Evolutionary conservation across 2,797 vertebrate species (phyloP), one percentile per base, ranked within the genome.

Genomic region (Neosalanx taihuensis): DNA sequence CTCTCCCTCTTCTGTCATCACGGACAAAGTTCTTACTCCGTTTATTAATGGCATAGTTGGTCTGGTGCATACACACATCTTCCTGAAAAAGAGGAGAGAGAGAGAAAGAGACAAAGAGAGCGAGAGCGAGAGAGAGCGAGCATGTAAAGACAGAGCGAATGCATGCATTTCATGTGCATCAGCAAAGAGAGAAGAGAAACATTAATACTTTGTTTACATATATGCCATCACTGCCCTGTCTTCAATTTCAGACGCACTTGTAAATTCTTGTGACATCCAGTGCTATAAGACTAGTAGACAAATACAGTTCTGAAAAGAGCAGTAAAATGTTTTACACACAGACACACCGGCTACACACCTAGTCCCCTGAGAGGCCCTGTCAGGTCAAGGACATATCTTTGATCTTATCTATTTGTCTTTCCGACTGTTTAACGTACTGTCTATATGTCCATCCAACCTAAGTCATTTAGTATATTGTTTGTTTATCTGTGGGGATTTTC

Each of bases 1-100:
- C n/a, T n/a, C n/a, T n/a, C n/a, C 69, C 61, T 73, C 85, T 68
- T 90, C 81, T 79, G 62, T 88, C 77, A 35, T 91, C 88, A 67
- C 78, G 73, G 64, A 91, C 70, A 82, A 93, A 94, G 81, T 92
- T 92, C 68, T 90, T 85, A 72, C 88, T 93, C 81, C 90, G 89
- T 81, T 92, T 91, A 77, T 92, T 94, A 82, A 95, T 92, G 80
- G 92, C 92, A 83, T 93, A 93, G 83, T 94, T 94, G 76, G 92
- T 93, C 85, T 93, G 88, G 80, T 93, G 91, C 91, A 91, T 89
- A 86, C 91, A 94, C 82, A 93, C 80, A 68, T 94, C 84, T 30
- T 88, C 88, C 92, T 91, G 80, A 12, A 17, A 18, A 37, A 31
- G 3, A 68, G 53, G 3, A 5, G 64, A 17, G 30, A 17, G 3